These are phyloP conservation scores for Menidia beryllina DNA, from an alignment of 2,113 vertebrate species.

Conservation along the genomic window DNA sequence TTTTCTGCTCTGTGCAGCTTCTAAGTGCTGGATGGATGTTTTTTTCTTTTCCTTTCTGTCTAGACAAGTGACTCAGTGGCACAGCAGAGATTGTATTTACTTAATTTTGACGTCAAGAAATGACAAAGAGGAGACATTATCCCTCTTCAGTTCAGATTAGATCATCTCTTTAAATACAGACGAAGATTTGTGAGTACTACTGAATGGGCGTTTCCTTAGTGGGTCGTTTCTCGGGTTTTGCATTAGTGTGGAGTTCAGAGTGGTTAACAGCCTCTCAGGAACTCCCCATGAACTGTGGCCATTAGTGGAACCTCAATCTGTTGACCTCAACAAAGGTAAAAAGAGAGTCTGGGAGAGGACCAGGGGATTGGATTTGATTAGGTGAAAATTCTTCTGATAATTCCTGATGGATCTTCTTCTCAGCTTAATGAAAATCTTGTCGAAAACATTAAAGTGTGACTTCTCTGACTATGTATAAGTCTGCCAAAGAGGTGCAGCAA, in stretches of 20 bases:
- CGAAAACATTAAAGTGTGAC: constrained; percentile 38
- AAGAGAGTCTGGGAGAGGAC: constrained; percentile 26
- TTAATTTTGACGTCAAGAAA: constrained; percentile 1
- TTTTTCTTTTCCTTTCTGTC: neutral
- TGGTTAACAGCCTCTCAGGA: constrained; percentile 24
- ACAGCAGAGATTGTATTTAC: constrained; percentile 19
- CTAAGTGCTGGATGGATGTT: too few relatives aligned
- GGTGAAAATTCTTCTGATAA: constrained; percentile 56
- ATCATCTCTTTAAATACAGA: constrained; percentile 45
- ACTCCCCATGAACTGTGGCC: constrained; percentile 12
- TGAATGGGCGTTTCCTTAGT: constrained; percentile 42
- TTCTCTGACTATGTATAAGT: constrained; percentile 57
- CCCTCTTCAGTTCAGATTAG: constrained; percentile 23
- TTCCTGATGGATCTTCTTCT: constrained; percentile 37
- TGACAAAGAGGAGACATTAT: constrained; percentile 20
- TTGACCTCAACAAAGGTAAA: constrained; percentile 36
- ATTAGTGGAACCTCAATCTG: constrained; percentile 34
- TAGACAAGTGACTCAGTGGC: constrained; percentile 9
- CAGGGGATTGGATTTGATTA: constrained; percentile 1
- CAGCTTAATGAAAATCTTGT: constrained; percentile 43
- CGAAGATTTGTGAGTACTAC: constrained; percentile 3
- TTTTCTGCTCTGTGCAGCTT: too few relatives aligned
- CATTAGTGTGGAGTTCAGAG: constrained; percentile 29
- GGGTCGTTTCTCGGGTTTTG: constrained; percentile 42
- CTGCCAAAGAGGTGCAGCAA: constrained; percentile 50